A percentile compares a stretch with the other conserved stretches of the same genome.
phyloP scores from a whole-genome alignment of 2,113 vertebrate genomes.

The Muntiacus muntjak region DNA sequence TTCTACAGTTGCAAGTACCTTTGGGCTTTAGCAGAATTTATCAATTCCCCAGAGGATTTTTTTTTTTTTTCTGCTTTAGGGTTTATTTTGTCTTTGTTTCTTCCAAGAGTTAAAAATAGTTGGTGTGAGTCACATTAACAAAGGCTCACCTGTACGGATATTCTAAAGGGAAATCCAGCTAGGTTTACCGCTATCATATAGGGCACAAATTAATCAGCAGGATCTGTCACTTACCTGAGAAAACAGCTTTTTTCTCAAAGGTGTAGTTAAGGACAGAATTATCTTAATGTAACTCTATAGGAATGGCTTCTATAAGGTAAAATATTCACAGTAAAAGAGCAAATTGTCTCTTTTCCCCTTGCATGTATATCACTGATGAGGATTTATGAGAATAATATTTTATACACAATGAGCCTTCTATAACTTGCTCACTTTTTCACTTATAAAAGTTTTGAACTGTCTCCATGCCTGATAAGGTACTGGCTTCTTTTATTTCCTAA shows the following conservation, averaged over 20 bases:
- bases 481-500: conserved; percentile 71
- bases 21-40: not conserved
- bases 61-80: not conserved
- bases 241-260: not conserved
- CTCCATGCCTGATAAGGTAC: conserved; percentile 66
- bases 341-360: conserved; percentile 35
- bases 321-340: conserved; percentile 44
- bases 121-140: conserved; percentile 39
- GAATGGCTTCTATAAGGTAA: conserved; percentile 32
- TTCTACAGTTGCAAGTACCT: not conserved
- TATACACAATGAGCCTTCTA: conserved; percentile 62
- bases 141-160: conserved; percentile 40
- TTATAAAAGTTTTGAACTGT: conserved; percentile 51
- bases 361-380: conserved; percentile 62
- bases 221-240: conserved; percentile 12
- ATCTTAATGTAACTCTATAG: conserved; percentile 3
- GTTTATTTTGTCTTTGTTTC: conserved; percentile 2
- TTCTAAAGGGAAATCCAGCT: not conserved
- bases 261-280: not conserved
- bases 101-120: conserved; percentile 45
- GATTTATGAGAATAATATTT: conserved; percentile 67
- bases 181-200: conserved; percentile 53
- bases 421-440: conserved; percentile 68
- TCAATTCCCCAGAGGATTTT: not conserved
- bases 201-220: conserved; percentile 39